These are phyloP conservation scores for Parasteatoda lunata DNA, from an alignment of 2,888 invertebrate genomes.

Conservation along the genomic window DNA sequence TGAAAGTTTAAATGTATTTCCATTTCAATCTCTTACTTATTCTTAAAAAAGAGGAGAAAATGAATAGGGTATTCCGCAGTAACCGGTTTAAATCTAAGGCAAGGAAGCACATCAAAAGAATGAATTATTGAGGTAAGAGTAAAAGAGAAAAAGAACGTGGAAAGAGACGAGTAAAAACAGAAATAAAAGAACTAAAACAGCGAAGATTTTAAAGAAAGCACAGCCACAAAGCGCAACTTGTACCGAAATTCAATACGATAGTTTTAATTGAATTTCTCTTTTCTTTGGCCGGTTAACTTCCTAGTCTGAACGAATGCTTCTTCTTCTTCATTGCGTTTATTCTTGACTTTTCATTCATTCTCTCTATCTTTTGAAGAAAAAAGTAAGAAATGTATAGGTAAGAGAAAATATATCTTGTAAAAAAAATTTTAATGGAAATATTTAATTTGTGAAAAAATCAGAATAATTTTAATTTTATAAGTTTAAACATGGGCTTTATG, in stretches of 20 bases:
- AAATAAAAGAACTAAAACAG: constrained; percentile 8
- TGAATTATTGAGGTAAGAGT: constrained; percentile 32
- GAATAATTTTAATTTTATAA: too few species aligned
- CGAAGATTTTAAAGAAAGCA: constrained; percentile 23
- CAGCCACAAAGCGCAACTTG: constrained; percentile 46
- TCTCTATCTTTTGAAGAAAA: constrained; percentile 11
- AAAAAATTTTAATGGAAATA: neutral
- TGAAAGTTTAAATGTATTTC: neutral
- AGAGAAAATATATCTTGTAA: constrained; percentile 29
- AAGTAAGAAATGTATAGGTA: neutral
- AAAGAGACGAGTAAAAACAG: neutral
- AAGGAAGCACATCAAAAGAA: constrained; percentile 46
- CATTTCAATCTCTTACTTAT: constrained; percentile 19
- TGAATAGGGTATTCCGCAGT: constrained; percentile 10
- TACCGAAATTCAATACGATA: constrained; percentile 45
- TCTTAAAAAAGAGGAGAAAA: constrained; percentile 2
- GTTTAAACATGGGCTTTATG: too few species aligned
- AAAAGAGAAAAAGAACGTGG: constrained; percentile 8
- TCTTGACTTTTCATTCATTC: constrained; percentile 42
- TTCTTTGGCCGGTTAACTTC: constrained; percentile 20
- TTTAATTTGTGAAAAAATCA: too few species aligned
- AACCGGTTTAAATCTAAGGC: constrained; percentile 38
- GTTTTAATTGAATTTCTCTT: constrained; percentile 56
- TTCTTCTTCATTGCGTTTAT: constrained; percentile 31
- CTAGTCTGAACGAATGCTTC: constrained; percentile 45